phyloP scores from a whole-genome alignment of 2,888 invertebrate genomes.

The Tineola bisselliella region DNA sequence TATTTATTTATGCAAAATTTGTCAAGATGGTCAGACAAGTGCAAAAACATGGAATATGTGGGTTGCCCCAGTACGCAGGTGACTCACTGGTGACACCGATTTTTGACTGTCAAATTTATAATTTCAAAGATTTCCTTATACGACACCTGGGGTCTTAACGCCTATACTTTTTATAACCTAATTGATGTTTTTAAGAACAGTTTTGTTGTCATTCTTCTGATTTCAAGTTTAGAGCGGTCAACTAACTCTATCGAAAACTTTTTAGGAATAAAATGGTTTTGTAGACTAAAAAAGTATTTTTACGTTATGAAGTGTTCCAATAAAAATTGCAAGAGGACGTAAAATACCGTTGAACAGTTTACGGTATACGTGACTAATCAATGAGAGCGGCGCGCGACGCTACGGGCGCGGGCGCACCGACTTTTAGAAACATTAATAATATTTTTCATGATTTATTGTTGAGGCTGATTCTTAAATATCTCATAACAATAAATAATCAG shows the following conservation, averaged over 20 bases:
- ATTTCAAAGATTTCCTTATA: background rate
- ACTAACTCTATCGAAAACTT: background rate
- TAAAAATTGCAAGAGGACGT: constrained; percentile 13
- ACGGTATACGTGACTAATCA: constrained; percentile 16
- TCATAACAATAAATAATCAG: background rate
- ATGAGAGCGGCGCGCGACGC: constrained; percentile 12
- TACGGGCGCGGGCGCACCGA: background rate
- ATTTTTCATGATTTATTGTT: background rate
- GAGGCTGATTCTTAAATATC: background rate
- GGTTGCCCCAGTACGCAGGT: constrained; percentile 20
- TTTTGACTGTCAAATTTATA: constrained; percentile 2
- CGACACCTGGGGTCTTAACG: background rate
- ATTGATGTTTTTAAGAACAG: background rate
- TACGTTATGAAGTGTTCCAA: constrained; percentile 14
- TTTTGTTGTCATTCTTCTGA: background rate
- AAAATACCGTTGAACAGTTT: constrained; percentile 16
- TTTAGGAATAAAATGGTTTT: background rate
- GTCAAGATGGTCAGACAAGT: constrained; percentile 13
- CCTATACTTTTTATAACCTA: background rate
- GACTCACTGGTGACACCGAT: constrained; percentile 41
- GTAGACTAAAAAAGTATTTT: background rate
- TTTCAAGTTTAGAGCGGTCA: background rate
- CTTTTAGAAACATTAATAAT: background rate
- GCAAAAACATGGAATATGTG: background rate
- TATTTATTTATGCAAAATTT: constrained; percentile 28